Evolutionary conservation across 2,888 invertebrate species (phyloP).

Genomic region (Limnephilus lunatus): DNA sequence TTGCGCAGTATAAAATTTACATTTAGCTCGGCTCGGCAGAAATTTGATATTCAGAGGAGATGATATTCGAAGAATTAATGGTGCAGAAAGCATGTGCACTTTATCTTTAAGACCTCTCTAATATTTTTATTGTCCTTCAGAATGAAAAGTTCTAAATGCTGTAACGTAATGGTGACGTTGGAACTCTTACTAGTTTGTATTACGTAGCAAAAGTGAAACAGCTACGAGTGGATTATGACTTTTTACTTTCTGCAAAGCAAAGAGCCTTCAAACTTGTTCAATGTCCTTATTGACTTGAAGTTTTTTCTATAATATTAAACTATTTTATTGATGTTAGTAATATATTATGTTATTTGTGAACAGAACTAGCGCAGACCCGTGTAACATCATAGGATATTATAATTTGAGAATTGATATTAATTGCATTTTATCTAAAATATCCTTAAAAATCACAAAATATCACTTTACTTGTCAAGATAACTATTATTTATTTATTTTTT

Average conservation of each 20-base stretch:
- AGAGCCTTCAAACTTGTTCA: not conserved
- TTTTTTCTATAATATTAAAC: not conserved
- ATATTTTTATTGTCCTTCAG: not conserved
- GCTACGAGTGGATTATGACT: not conserved
- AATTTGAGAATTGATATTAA: too few relatives aligned
- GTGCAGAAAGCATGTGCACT: not conserved
- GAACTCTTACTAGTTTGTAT: not conserved
- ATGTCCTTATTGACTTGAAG: not conserved
- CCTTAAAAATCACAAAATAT: too few relatives aligned
- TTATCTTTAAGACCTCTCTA: not conserved
- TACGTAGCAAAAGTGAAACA: not conserved
- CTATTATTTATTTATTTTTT: too few relatives aligned
- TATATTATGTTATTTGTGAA: too few relatives aligned
- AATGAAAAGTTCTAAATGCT: not conserved
- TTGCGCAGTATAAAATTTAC: slow-evolving; percentile 33
- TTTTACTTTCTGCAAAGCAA: not conserved
- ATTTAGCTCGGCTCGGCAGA: not conserved
- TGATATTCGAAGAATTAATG: not conserved
- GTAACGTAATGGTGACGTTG: not conserved
- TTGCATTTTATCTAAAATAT: too few relatives aligned
- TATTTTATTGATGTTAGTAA: too few relatives aligned
- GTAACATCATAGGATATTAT: too few relatives aligned
- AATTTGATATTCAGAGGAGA: slow-evolving; percentile 28
- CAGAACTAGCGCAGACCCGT: too few relatives aligned
- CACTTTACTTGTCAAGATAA: too few relatives aligned